phyloP scores from a whole-genome alignment of 2,113 vertebrate genomes.

The human (Homo sapiens) region DNA sequence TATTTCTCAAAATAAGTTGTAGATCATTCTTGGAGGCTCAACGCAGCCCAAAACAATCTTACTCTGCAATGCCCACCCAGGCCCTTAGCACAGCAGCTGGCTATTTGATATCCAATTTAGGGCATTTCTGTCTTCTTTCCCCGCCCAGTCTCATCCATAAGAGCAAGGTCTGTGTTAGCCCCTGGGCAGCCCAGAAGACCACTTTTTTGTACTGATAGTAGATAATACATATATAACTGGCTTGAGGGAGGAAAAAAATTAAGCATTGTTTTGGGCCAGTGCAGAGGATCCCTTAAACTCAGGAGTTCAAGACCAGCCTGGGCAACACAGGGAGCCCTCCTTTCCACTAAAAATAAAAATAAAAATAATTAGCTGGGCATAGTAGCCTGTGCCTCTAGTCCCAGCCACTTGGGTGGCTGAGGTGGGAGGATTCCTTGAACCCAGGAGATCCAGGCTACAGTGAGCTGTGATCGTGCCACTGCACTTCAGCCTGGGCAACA shows the following conservation, averaged over 20 bases:
- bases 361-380: no score
- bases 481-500: no score
- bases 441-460: no score
- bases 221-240: background rate
- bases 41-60: background rate
- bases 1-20: background rate
- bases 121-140: background rate
- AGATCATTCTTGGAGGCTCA: background rate
- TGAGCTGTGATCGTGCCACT: no score
- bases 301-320: no score
- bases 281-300: no score
- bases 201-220: background rate
- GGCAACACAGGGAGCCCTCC: no score
- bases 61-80: background rate
- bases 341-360: no score
- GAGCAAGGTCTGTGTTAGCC: background rate
- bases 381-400: no score
- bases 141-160: background rate
- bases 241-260: background rate
- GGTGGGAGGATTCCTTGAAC: no score
- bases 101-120: background rate
- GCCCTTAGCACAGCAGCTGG: background rate
- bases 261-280: background rate
- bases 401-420: no score
- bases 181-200: background rate